These are phyloP conservation scores for Diplogasteroides magnus DNA, from an alignment of 1,140 invertebrate species.

Conservation along the genomic window DNA sequence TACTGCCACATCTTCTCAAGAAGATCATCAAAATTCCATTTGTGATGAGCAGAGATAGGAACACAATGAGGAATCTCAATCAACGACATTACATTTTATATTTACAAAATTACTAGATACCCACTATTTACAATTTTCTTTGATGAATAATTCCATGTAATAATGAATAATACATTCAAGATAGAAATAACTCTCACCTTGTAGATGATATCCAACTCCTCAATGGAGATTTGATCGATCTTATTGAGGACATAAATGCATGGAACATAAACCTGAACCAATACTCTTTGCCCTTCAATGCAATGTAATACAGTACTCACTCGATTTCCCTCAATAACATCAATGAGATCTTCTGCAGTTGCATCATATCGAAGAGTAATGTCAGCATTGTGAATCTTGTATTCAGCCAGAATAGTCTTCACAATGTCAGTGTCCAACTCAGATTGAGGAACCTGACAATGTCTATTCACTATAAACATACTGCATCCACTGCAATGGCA, in stretches of 20 bases:
- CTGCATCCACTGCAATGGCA: no score
- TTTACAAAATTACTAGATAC: no score
- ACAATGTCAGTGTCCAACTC: conserved; percentile 92
- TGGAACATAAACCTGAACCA: conserved; percentile 75
- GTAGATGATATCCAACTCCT: conserved; percentile 96
- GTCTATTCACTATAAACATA: no score
- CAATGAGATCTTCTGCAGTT: conserved; percentile 93
- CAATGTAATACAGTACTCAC: conserved; percentile 48
- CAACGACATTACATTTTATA: neutral
- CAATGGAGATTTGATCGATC: conserved; percentile 73
- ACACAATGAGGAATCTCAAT: conserved; percentile 86
- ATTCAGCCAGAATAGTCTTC: conserved; percentile 91
- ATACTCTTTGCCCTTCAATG: conserved; percentile 54
- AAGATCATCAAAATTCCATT: conserved; percentile 99
- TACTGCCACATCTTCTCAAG: conserved; percentile 99
- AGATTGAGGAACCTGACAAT: conserved; percentile 77
- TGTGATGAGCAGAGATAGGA: conserved; percentile 97
- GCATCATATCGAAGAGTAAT: conserved; percentile 89
- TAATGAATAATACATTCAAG: neutral
- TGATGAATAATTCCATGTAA: no score
- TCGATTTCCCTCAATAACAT: conserved; percentile 96
- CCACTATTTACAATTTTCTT: no score
- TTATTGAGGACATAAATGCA: conserved; percentile 98
- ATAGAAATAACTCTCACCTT: no score
- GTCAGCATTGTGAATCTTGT: conserved; percentile 97